Evolutionary conservation across 2,888 invertebrate species (phyloP).

Genomic region (Cyrtodaria siliqua): DNA sequence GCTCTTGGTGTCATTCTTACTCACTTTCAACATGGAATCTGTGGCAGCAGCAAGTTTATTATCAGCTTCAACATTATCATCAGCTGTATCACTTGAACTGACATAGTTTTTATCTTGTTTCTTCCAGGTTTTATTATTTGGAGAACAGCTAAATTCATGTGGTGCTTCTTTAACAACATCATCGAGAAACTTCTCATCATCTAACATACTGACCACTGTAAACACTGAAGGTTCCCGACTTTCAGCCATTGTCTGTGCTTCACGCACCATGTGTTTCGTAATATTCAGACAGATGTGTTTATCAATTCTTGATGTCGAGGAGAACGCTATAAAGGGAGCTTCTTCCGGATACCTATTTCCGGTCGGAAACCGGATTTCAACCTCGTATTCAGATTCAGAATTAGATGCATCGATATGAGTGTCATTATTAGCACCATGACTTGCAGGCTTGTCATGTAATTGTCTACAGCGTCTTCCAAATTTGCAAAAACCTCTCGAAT

Average conservation of each 20-base stretch:
- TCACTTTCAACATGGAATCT: conserved; percentile 54
- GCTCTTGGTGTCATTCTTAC: conserved; percentile 31
- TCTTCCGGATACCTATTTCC: conserved; percentile 80
- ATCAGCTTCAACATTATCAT: conserved; percentile 22
- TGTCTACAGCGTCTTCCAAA: conserved; percentile 76
- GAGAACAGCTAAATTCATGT: conserved; percentile 69
- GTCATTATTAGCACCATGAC: conserved; percentile 20
- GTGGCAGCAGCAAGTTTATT: conserved; percentile 34
- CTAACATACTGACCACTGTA: conserved; percentile 78
- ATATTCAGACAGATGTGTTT: conserved; percentile 77
- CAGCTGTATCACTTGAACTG: background rate
- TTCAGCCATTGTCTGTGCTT: conserved; percentile 72
- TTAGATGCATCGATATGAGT: conserved; percentile 23
- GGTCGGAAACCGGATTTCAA: conserved; percentile 80
- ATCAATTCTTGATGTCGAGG: conserved; percentile 71
- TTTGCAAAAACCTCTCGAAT: conserved; percentile 76
- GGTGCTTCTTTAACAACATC: conserved; percentile 68
- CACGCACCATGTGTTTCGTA: conserved; percentile 71
- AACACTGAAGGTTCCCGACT: conserved; percentile 77
- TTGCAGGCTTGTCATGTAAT: conserved; percentile 61
- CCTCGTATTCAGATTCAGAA: conserved; percentile 63
- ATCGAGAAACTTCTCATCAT: conserved; percentile 73
- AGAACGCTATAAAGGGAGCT: conserved; percentile 79
- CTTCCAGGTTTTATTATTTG: conserved; percentile 39
- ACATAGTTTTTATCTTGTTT: conserved; percentile 6